Percentiles rank a stretch among this genome's conserved stretches.
phyloP scores from a whole-genome alignment of 1,140 invertebrate genomes.

The Latrodectus geometricus region DNA sequence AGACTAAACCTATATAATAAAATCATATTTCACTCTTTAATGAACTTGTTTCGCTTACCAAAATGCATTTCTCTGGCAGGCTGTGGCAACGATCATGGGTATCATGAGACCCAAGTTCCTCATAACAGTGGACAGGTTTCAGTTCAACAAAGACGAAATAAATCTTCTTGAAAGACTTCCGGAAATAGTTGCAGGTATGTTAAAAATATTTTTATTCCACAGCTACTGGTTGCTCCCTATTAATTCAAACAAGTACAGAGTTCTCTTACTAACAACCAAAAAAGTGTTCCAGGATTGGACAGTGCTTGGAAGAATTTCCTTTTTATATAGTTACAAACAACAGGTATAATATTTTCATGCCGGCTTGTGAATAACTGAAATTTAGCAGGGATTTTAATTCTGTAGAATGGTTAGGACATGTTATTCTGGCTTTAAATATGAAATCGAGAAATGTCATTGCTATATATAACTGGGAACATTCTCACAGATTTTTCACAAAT shows the following conservation, averaged over 20 bases:
- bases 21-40: background rate
- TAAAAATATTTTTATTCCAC: background rate
- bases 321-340: no score
- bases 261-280: background rate
- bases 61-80: background rate
- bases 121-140: conserved; percentile 45
- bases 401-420: no score
- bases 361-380: no score
- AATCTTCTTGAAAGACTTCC: conserved; percentile 34
- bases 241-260: background rate
- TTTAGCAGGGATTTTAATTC: no score
- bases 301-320: background rate
- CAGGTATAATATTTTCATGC: no score
- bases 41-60: background rate
- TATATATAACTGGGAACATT: no score
- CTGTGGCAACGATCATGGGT: conserved; percentile 46
- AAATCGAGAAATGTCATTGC: no score
- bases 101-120: conserved; percentile 56
- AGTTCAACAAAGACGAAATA: conserved; percentile 39
- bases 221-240: no score
- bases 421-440: no score
- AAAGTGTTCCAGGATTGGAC: background rate
- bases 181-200: conserved; percentile 43
- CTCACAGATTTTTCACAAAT: no score
- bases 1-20: background rate